Base-by-base conservation (phyloP, 2,113 vertebrate genomes). In the Centropristis striata region DNA sequence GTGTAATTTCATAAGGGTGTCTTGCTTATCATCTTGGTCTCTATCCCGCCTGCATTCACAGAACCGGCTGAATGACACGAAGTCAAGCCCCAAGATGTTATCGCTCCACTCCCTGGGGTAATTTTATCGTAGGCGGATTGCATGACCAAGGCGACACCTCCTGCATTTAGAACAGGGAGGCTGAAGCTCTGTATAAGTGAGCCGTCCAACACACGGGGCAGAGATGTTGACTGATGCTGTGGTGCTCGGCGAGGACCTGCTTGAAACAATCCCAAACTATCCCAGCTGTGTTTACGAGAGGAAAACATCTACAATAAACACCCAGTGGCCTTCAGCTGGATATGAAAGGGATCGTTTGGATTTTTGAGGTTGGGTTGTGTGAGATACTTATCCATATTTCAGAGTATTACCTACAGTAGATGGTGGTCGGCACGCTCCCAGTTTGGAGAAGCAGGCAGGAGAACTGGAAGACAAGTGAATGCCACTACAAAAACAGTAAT, bases 141-240 rank as follows among this genome's bases (percentile, higher is more conserved):
- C 78, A 47, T 70, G 75, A 55, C 73, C 6, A 8, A 65, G 55
- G 49, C 18, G 28, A 53, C 77, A 16, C n/a, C 50, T 54, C 51
- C 65, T 80, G 86, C 84, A 75, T 84, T 70, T 21, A 59, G 59
- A 86, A 37, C 59, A 78, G 61, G 39, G 47, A 51, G 41, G 55
- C 18, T 57, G 64, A 82, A 47, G 51, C 77, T 39, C 10, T 50
- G 72, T 44, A 23, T 66, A 10, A 49, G 54, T 47, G 53, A 63
- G 64, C 42, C 64, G 70, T 80, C 47, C 27, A 32, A 27, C 18
- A 25, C 66, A 25, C 14, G 0, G 28, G 16, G 28, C 76, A 71
- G 55, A 67, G 53, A 71, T 83, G 53, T 66, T 57, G 47, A 41
- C 53, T 41, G 20, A 46, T 60, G 74, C 21, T 59, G 44, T 25